These are phyloP conservation scores for Agrypnia vestita DNA, from an alignment of 1,140 invertebrate genomes.

Conservation along the genomic window DNA sequence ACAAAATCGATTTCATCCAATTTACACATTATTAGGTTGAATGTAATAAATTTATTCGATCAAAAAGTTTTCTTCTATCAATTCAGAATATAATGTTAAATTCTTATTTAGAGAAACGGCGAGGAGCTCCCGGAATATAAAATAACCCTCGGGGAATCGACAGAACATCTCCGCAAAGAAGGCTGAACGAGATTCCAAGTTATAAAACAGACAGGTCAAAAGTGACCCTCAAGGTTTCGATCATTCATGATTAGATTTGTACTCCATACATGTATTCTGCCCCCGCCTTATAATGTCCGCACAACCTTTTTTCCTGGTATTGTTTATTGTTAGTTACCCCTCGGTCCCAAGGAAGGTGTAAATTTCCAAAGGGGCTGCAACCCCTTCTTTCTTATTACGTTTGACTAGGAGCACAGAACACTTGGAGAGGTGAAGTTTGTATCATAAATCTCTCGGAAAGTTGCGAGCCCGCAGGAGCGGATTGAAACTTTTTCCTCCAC, in stretches of 20 bases:
- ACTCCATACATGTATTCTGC: slow-evolving; percentile 27
- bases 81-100: not conserved
- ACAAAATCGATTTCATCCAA: too few relatives aligned
- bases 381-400: slow-evolving; percentile 58
- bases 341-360: slow-evolving; percentile 51
- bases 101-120: slow-evolving; percentile 22
- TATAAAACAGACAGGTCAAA: slow-evolving; percentile 35
- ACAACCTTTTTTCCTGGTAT: slow-evolving; percentile 42
- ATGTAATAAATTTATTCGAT: not conserved
- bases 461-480: slow-evolving; percentile 59
- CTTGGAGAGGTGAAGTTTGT: slow-evolving; percentile 60
- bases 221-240: slow-evolving; percentile 4
- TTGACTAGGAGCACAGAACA: slow-evolving; percentile 60
- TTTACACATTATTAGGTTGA: too few relatives aligned
- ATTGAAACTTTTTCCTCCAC: slow-evolving; percentile 60
- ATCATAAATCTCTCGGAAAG: slow-evolving; percentile 61
- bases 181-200: slow-evolving; percentile 11
- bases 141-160: slow-evolving; percentile 31
- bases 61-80: not conserved
- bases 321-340: slow-evolving; percentile 45
- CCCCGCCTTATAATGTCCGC: slow-evolving; percentile 31
- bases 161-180: slow-evolving; percentile 13
- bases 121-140: slow-evolving; percentile 31
- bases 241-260: slow-evolving; percentile 45
- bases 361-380: slow-evolving; percentile 58